Evolutionary conservation across 2,797 vertebrate genomes (phyloP).

Genomic region (Prunella strophiata): DNA sequence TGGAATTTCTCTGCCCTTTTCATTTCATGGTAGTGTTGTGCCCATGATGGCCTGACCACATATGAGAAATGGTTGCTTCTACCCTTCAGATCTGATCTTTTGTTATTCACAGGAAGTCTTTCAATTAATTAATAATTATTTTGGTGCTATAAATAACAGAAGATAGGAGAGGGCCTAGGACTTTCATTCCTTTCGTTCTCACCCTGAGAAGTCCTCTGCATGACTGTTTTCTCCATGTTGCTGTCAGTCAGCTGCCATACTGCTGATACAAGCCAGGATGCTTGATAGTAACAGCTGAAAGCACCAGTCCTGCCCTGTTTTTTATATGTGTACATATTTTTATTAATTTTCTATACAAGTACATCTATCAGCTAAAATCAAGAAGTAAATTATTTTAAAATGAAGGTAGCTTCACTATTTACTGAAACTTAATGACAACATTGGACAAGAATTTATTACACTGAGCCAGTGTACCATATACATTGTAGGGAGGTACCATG

Average conservation of each 20-base stretch:
- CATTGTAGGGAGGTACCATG: not conserved
- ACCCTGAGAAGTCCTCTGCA: not conserved
- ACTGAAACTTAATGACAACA: slow-evolving; percentile 36
- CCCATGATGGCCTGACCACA: not conserved
- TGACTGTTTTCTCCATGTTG: not conserved
- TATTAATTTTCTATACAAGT: slow-evolving; percentile 15
- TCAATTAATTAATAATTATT: not conserved
- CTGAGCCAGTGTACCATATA: not conserved
- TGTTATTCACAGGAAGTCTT: not conserved
- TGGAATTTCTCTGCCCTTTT: not conserved
- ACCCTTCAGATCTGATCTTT: not conserved
- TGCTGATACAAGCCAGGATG: not conserved
- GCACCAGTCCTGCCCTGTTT: not conserved
- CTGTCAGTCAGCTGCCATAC: not conserved
- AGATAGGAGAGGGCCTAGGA: not conserved
- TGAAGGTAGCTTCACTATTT: slow-evolving; percentile 11
- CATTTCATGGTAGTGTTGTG: not conserved
- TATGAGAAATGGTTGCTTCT: not conserved
- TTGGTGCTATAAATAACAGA: not conserved
- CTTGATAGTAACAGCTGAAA: not conserved
- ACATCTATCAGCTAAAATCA: slow-evolving; percentile 25
- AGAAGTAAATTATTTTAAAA: slow-evolving; percentile 26
- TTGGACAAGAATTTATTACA: slow-evolving; percentile 52
- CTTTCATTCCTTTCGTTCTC: not conserved
- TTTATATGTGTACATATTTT: not conserved